Evolutionary conservation across 2,797 vertebrate genomes (phyloP), one percentile per base, ranked within the genome.

Genomic region (Leptatherina wallacei): DNA sequence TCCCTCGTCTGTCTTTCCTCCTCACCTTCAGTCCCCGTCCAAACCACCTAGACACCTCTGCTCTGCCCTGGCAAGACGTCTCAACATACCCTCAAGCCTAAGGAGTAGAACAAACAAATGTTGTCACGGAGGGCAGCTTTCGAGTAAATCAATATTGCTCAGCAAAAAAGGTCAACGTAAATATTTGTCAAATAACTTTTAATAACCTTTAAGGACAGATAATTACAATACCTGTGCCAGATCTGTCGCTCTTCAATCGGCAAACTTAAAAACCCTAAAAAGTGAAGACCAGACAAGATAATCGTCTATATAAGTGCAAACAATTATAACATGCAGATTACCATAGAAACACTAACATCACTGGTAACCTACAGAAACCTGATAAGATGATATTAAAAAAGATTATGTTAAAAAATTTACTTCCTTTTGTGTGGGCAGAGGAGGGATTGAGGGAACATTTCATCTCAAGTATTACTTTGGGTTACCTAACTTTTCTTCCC

Each of bases 41-140:
- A 94, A 95, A 94, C 81, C 93, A 88, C 92, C 93, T 84, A 86
- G 83, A 89, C 91, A 80, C 94, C 94, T 93, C 95, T 92, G 92
- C 94, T 94, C 91, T 94, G 92, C 93, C 74, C 88, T 69, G 71
- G 90, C 90, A 88, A 85, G 91, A 92, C 87, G 94, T 91, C 89
- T 97, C 96, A 96, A 95, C 97, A 96, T 96, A 92, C 96, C 97
- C 96, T 96, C 90, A 93, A 88, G 77, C 78, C 93, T 94, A 67
- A 36, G 6, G 29, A n/a, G 27, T 54, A 67, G 29, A 75, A 76
- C 57, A 73, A 71, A 38, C 6, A 1, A 35, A 70, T 13, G 52
- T 4, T 32, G 36, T 52, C 20, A 57, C 0, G 2, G 11, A 65
- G 29, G 35, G 60, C 8, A 29, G 30, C 13, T 60, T 16, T 10